These are phyloP conservation scores for Leptoteleia sp. DNA, from an alignment of 1,140 invertebrate genomes.

Conservation along the genomic window DNA sequence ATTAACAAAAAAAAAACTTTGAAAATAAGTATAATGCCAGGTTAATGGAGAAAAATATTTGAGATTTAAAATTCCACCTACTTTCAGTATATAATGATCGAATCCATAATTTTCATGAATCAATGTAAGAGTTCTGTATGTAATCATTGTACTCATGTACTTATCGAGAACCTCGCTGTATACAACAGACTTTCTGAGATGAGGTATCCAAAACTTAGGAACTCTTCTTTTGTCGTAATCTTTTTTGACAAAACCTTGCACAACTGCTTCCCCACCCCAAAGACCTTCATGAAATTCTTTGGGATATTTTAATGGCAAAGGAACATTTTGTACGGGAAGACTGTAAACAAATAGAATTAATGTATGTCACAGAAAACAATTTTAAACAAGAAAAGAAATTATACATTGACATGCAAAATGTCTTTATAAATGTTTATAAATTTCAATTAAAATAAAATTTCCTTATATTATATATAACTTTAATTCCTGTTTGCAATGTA, in stretches of 20 bases:
- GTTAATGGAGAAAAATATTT: no score
- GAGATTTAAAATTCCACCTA: no score
- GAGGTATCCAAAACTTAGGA: conserved; percentile 93
- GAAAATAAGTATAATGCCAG: no score
- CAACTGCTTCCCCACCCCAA: conserved; percentile 97
- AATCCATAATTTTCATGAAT: conserved; percentile 96
- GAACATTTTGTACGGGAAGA: conserved; percentile 87
- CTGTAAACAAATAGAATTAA: no score
- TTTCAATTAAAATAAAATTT: no score
- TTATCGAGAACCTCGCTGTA: conserved; percentile 96
- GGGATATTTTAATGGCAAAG: conserved; percentile 89
- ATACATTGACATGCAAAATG: no score
- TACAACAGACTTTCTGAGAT: conserved; percentile 88
- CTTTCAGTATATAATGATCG: conserved; percentile 96
- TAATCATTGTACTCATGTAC: conserved; percentile 90
- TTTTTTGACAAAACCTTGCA: conserved; percentile 93
- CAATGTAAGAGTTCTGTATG: conserved; percentile 88
- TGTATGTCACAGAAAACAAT: no score
- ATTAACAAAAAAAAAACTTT: no score
- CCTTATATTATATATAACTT: no score
- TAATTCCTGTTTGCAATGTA: no score
- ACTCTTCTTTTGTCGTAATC: conserved; percentile 82
- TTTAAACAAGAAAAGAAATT: no score
- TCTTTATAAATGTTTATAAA: no score
- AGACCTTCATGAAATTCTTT: conserved; percentile 91